Conservation (phyloP, 2,888 invertebrate genomes). For the Pseudococcus viburni region DNA sequence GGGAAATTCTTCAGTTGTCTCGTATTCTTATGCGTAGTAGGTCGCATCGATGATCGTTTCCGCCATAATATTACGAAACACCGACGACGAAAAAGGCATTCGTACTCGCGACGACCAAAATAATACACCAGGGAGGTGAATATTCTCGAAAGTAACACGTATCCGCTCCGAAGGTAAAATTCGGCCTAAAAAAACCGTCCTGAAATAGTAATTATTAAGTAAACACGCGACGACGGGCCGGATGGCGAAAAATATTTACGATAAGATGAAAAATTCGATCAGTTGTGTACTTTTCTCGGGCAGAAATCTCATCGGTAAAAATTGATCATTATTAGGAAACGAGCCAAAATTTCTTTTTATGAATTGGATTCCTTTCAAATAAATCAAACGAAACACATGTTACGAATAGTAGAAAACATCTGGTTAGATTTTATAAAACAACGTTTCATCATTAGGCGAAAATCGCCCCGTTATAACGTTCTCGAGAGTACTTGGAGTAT, state of each 20-base stretch:
- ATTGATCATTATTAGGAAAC: conserved; percentile 60
- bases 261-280: conserved; percentile 35
- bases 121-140: not conserved
- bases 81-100: not conserved
- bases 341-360: conserved; percentile 62
- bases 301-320: conserved; percentile 51
- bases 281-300: conserved; percentile 19
- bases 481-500: not conserved
- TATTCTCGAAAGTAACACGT: not conserved
- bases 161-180: not conserved
- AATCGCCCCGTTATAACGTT: not conserved
- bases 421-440: conserved; percentile 39
- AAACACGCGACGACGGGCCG: not conserved
- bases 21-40: not conserved
- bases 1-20: conserved; percentile 8
- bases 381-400: conserved; percentile 58
- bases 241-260: not conserved
- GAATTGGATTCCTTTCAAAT: conserved; percentile 64
- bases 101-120: not conserved
- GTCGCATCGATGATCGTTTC: conserved; percentile 14
- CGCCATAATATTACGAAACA: not conserved
- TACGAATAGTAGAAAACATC: conserved; percentile 36
- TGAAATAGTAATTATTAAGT: conserved; percentile 15
- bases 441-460: conserved; percentile 43
- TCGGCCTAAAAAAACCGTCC: not conserved